Evolutionary conservation across 30 jellyfish, hydroid and myxozoan species (phyloP).

Genomic region (Aurelia sp.): DNA sequence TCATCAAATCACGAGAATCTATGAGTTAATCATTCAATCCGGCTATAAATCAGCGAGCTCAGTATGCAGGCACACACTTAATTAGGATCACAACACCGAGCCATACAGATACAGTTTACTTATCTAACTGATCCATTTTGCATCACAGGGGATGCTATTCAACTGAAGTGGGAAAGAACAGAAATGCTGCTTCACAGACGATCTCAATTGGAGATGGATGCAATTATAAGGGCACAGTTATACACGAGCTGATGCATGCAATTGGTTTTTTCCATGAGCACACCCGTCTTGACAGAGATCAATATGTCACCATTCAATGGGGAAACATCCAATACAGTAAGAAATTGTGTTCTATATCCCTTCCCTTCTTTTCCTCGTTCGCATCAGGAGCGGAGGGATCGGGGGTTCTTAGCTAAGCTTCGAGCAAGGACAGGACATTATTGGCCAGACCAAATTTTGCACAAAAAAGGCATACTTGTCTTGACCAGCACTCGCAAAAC

Average conservation of each 20-base stretch:
- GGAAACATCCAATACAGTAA: slow-evolving; percentile 27
- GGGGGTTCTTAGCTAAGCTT: no score
- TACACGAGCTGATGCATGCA: slow-evolving; percentile 76
- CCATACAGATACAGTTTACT: not conserved
- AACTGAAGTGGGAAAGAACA: slow-evolving; percentile 15
- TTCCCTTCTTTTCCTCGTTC: no score
- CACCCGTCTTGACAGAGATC: slow-evolving; percentile 69
- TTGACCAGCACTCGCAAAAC: no score
- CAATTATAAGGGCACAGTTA: slow-evolving; percentile 43
- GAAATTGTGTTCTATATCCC: not conserved
- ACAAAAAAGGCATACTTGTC: no score
- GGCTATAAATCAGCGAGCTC: no score
- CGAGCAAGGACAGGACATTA: no score
- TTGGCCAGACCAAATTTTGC: no score
- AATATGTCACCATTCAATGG: slow-evolving; percentile 43
- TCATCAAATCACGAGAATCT: no score
- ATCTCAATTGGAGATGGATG: slow-evolving; percentile 64
- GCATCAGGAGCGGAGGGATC: no score
- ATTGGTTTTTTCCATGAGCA: slow-evolving; percentile 75
- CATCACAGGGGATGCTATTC: slow-evolving; percentile 38
- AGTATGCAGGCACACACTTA: not conserved
- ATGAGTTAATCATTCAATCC: no score
- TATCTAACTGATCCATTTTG: not conserved
- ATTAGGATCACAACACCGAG: not conserved
- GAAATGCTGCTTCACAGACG: slow-evolving; percentile 31